These are phyloP conservation scores for Corythornis vintsioides DNA, from an alignment of 2,113 vertebrate species.

Conservation along the genomic window DNA sequence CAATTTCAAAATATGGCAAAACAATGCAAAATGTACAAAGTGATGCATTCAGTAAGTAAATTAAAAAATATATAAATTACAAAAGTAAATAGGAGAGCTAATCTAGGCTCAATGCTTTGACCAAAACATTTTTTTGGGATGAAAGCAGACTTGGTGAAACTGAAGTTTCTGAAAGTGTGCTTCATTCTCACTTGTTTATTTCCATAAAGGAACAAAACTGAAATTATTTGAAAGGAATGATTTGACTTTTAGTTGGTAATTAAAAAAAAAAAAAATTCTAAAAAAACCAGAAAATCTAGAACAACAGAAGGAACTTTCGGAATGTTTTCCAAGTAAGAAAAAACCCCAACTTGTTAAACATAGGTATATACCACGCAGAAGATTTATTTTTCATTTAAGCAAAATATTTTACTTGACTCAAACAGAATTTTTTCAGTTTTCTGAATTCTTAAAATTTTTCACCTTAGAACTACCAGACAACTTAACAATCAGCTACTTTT, in stretches of 20 bases:
- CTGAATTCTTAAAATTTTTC: background rate
- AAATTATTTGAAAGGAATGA: background rate
- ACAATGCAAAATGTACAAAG: background rate
- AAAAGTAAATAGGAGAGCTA: background rate
- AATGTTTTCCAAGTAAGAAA: background rate
- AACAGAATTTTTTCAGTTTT: background rate
- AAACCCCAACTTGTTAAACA: background rate
- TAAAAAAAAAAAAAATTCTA: background rate
- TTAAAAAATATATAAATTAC: background rate
- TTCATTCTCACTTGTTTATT: background rate
- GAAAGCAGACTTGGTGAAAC: background rate
- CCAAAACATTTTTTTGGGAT: background rate
- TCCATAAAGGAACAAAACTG: background rate
- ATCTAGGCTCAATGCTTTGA: background rate
- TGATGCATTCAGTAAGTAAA: background rate
- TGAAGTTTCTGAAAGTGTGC: background rate
- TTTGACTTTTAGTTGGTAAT: background rate
- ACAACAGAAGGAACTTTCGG: background rate
- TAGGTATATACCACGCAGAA: background rate
- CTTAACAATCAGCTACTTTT: background rate
- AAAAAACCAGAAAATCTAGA: background rate
- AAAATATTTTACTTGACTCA: background rate
- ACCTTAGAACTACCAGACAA: background rate
- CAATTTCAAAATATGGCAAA: background rate
- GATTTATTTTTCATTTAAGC: background rate